phyloP scores from a whole-genome alignment of 2,113 vertebrate genomes.

The Anguilla rostrata region DNA sequence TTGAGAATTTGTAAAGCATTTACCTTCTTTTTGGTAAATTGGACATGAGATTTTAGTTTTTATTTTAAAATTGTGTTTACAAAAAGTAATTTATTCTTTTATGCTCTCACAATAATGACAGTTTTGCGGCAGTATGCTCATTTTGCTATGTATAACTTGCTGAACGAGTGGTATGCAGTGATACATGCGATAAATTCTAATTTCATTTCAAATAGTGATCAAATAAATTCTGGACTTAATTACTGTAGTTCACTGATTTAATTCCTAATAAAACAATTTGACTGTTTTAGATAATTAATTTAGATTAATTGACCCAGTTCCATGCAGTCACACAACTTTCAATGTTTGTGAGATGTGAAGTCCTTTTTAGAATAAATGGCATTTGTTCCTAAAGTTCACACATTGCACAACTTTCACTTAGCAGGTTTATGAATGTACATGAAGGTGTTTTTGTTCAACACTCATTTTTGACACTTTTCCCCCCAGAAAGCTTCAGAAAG shows the following conservation, averaged over 20 bases:
- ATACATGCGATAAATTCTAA: background rate
- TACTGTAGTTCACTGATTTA: background rate
- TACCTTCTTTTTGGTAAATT: background rate
- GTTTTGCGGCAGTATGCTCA: background rate
- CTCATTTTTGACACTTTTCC: background rate
- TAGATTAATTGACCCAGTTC: background rate
- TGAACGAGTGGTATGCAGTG: background rate
- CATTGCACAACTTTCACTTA: background rate
- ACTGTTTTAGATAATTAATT: background rate
- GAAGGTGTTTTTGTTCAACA: background rate
- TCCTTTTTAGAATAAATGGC: too few relatives aligned
- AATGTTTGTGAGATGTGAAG: too few relatives aligned
- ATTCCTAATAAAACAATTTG: too few relatives aligned
- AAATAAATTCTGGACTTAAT: background rate
- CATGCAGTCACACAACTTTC: background rate
- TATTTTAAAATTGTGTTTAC: background rate
- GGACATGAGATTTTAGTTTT: background rate
- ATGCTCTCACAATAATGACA: background rate
- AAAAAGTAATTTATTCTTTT: background rate
- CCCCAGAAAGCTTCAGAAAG: background rate
- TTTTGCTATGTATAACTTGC: background rate
- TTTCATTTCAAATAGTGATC: background rate
- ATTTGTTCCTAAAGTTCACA: too few relatives aligned
- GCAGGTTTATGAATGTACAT: background rate
- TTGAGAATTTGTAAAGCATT: background rate